Percentiles rank a stretch among this genome's conserved stretches.
phyloP scores from a whole-genome alignment of 2,888 invertebrate species.

The Adelognathus sp. region DNA sequence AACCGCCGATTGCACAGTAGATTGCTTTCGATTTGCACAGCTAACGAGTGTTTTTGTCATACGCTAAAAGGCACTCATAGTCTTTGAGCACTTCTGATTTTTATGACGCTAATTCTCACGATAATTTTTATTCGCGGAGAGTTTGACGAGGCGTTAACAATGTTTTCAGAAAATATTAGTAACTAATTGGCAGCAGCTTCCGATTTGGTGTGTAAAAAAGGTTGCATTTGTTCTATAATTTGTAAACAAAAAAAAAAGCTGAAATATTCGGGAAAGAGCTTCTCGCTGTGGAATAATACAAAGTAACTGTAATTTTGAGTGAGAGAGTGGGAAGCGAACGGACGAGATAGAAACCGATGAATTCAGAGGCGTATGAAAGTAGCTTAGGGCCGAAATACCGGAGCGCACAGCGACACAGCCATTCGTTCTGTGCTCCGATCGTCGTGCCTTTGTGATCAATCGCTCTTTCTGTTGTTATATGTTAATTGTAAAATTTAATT shows the following conservation, averaged over 20 bases:
- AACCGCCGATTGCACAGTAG: too few relatives aligned
- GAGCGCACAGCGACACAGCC: slow-evolving; percentile 60
- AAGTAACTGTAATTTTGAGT: not conserved
- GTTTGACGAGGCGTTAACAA: slow-evolving; percentile 6
- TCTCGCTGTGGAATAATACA: too few relatives aligned
- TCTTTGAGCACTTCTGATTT: slow-evolving; percentile 1
- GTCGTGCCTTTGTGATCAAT: slow-evolving; percentile 62
- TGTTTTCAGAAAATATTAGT: slow-evolving; percentile 7
- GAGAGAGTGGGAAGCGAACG: not conserved
- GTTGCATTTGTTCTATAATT: not conserved
- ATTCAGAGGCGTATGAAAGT: slow-evolving; percentile 40
- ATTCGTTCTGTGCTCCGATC: slow-evolving; percentile 58
- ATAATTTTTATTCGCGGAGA: not conserved
- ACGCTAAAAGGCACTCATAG: too few relatives aligned
- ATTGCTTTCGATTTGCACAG: too few relatives aligned
- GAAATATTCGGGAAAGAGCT: too few relatives aligned
- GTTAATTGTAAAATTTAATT: slow-evolving; percentile 42
- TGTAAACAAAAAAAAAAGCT: not conserved
- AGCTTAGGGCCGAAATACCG: slow-evolving; percentile 40
- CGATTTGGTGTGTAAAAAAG: slow-evolving; percentile 19
- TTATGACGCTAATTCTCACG: not conserved
- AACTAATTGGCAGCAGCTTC: slow-evolving; percentile 16
- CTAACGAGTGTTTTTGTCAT: too few relatives aligned
- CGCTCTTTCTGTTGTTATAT: slow-evolving; percentile 49
- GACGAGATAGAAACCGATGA: slow-evolving; percentile 22